Conservation (phyloP, 2,797 vertebrate genomes). For the Mormyrus proboscirostris region DNA sequence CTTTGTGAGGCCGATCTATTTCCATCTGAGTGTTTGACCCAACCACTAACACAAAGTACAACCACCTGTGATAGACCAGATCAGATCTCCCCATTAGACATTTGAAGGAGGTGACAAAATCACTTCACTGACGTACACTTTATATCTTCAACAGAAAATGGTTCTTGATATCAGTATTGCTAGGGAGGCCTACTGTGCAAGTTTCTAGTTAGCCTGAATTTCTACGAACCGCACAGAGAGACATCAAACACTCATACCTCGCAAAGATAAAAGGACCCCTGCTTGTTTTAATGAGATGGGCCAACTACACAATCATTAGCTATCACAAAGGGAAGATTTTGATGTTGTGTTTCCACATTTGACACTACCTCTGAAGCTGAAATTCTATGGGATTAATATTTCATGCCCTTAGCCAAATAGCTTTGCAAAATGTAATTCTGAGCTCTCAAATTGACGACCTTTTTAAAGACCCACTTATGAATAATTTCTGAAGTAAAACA, state of each 20-base stretch:
- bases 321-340: conserved; percentile 11
- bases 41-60: background rate
- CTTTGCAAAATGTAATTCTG: conserved; percentile 6
- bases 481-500: conserved; percentile 20
- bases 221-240: background rate
- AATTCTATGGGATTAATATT: conserved; percentile 13
- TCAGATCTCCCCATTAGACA: background rate
- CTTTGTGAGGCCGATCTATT: background rate
- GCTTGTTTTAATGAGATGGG: conserved; percentile 8
- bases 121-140: background rate
- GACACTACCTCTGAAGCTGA: background rate
- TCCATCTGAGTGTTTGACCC: background rate
- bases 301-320: conserved; percentile 2
- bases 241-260: background rate
- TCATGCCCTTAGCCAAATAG: background rate
- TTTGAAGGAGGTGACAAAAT: background rate
- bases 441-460: conserved; percentile 10
- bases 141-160: background rate
- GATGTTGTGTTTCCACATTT: background rate
- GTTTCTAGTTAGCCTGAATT: background rate
- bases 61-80: background rate
- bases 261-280: background rate
- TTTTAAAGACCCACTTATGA: conserved; percentile 9
- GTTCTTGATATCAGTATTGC: background rate
- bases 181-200: background rate